These are phyloP conservation scores for Takifugu ocellatus DNA, from an alignment of 2,797 vertebrate species.

Conservation along the genomic window DNA sequence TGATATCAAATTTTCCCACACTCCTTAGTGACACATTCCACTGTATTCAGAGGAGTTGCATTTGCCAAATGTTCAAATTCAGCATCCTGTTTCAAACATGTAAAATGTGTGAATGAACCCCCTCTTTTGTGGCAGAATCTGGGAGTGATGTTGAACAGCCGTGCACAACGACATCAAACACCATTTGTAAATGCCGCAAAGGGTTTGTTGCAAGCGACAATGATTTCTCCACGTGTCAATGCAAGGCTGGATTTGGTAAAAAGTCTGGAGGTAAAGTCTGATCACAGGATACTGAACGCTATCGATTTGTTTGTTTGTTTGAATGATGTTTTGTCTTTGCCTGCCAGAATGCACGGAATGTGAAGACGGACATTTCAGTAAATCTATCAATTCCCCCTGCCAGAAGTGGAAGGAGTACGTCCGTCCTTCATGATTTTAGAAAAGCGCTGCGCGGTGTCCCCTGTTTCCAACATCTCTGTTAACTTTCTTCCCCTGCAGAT, in stretches of 20 bases:
- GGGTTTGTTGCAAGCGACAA: not conserved
- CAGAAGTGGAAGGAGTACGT: constrained; percentile 61
- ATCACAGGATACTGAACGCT: not conserved
- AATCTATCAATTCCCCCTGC: not conserved
- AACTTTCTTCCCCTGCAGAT: constrained; percentile 43
- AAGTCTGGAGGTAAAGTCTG: constrained; percentile 16
- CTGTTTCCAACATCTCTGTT: not conserved
- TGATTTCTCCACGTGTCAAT: constrained; percentile 36
- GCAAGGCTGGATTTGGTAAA: constrained; percentile 42
- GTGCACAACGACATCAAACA: constrained; percentile 21
- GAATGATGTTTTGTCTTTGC: constrained; percentile 1
- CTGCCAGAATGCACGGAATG: constrained; percentile 47
- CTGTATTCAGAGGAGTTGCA: too few relatives aligned
- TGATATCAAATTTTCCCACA: too few relatives aligned
- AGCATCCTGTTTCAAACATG: too few relatives aligned
- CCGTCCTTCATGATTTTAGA: not conserved
- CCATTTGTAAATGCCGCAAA: constrained; percentile 43
- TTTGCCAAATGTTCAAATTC: too few relatives aligned
- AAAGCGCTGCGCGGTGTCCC: not conserved
- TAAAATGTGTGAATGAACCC: not conserved
- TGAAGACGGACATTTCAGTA: constrained; percentile 44
- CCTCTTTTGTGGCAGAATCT: not conserved
- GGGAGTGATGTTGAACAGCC: accelerated
- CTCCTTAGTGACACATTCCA: too few relatives aligned
- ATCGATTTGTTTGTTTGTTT: not conserved